Evolutionary conservation across 2,797 vertebrate species (phyloP).

Genomic region (Valencia hispanica): DNA sequence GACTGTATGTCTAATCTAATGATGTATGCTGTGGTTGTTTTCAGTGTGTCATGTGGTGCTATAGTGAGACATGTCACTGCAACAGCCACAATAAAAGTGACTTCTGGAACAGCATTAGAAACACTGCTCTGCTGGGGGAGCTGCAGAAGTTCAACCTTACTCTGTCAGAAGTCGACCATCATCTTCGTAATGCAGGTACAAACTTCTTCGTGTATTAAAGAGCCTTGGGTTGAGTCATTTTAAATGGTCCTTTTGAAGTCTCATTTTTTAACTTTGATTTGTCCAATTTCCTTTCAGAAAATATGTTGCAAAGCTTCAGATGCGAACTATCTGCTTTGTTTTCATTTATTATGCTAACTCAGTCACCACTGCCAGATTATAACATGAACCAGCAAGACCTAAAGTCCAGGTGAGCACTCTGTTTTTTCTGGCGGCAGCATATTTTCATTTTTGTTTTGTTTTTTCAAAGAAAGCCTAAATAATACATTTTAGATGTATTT

Average conservation of each 20-base stretch:
- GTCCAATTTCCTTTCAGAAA: conserved; percentile 66
- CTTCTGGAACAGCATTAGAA: conserved; percentile 82
- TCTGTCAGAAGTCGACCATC: conserved; percentile 80
- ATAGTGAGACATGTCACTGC: conserved; percentile 82
- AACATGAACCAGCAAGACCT: not conserved
- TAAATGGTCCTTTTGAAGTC: not conserved
- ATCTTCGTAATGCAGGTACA: conserved; percentile 82
- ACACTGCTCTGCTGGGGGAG: conserved; percentile 74
- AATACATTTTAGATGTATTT: not conserved
- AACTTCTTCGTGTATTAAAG: too few relatives aligned
- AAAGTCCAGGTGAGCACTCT: conserved; percentile 43
- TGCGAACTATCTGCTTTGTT: conserved; percentile 69
- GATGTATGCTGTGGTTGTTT: not conserved
- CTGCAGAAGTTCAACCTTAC: conserved; percentile 83
- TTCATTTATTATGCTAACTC: conserved; percentile 65
- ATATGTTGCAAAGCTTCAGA: conserved; percentile 78
- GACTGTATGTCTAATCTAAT: not conserved
- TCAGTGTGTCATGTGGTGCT: conserved; percentile 82
- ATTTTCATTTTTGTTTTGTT: too few relatives aligned
- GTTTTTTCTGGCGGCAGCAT: not conserved
- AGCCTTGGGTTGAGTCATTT: not conserved
- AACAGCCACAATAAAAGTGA: conserved; percentile 88
- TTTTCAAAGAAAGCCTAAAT: not conserved
- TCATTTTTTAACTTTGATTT: not conserved
- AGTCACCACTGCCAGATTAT: conserved; percentile 19